Evolutionary conservation across 2,888 invertebrate genomes (phyloP), one percentile per base, ranked within the genome.

Genomic region (Trissolcus japonicus): DNA sequence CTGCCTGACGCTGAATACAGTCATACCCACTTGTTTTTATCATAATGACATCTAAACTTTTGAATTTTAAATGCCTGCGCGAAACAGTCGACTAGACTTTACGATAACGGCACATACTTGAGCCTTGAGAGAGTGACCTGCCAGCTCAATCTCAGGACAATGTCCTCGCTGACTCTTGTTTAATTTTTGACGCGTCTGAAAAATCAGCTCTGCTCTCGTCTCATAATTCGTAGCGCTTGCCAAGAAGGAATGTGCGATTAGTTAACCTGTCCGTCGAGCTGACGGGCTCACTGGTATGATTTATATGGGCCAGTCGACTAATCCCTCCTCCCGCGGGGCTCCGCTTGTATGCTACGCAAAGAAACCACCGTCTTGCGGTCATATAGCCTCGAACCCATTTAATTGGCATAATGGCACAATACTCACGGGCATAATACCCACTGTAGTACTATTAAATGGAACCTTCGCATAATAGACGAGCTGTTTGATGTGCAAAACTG

Each of bases 231-330:
- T 80, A 62, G 46, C 73, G 80, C 75, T 79, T 80, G 82, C 79
- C 83, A 80, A 76, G 61, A 71, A 43, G 80, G 82, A 83, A 84
- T 81, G 83, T 50, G 55, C 60, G 57, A 72, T 81, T 79, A 79
- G 80, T 79, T 80, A 73, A 78, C 73, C 79, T 77, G 79, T 79
- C 76, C 50, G 40, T 68, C 54, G 66, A 61, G 72, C 71, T 80
- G 79, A 68, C 81, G 80, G 75, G 74, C 81, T 79, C 80, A 68
- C 68, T 14, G 9, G 72, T 73, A 81, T 85, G 84, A 86, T 86
- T 86, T 86, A 86, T 85, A 82, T 83, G 83, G 82, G 79, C 81
- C 82, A 82, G 81, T 83, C 80, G 83, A 84, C 83, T 85, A 85
- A 86, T 84, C 83, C 84, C 79, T 84, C 82, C 79, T 76, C 74